Evolutionary conservation across 1,140 invertebrate species (phyloP).

Genomic region (Xylocopa sonorina): DNA sequence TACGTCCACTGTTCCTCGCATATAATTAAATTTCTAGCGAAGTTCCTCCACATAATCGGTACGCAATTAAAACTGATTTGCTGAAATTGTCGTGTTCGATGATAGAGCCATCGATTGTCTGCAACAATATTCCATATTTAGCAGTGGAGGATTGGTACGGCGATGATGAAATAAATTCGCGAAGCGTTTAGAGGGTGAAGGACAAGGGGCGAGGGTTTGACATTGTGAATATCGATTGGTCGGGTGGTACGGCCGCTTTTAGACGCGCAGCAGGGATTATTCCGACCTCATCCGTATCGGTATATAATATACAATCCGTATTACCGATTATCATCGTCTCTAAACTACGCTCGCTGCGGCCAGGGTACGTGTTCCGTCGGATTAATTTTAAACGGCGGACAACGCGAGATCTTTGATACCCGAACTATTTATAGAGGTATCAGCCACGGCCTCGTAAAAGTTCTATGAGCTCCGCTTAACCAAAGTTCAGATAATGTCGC

Average conservation of each 20-base stretch:
- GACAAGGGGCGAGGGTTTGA: not conserved
- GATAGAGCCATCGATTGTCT: too few species aligned
- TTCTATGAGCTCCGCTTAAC: slow-evolving; percentile 52
- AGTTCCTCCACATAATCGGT: too few species aligned
- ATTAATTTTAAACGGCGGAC: slow-evolving; percentile 62
- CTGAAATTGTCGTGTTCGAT: too few species aligned
- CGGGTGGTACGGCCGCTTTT: slow-evolving; percentile 16
- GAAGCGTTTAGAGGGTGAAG: not conserved
- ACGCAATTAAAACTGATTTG: too few species aligned
- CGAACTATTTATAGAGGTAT: slow-evolving; percentile 61
- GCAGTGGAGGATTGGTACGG: too few species aligned
- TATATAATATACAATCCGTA: slow-evolving; percentile 66
- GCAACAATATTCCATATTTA: too few species aligned
- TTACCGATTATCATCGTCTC: slow-evolving; percentile 62
- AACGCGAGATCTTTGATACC: slow-evolving; percentile 53
- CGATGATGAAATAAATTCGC: not conserved
- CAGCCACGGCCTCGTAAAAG: slow-evolving; percentile 57
- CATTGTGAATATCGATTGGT: slow-evolving; percentile 38
- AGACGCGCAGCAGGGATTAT: slow-evolving; percentile 26
- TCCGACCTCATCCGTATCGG: slow-evolving; percentile 6
- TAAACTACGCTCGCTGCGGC: slow-evolving; percentile 39
- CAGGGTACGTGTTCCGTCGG: slow-evolving; percentile 25
- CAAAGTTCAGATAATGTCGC: slow-evolving; percentile 48
- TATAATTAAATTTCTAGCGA: too few species aligned
- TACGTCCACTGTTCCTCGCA: too few species aligned